Conservation (phyloP, 2,797 vertebrate species). For the Urocyon cinereoargenteus region DNA sequence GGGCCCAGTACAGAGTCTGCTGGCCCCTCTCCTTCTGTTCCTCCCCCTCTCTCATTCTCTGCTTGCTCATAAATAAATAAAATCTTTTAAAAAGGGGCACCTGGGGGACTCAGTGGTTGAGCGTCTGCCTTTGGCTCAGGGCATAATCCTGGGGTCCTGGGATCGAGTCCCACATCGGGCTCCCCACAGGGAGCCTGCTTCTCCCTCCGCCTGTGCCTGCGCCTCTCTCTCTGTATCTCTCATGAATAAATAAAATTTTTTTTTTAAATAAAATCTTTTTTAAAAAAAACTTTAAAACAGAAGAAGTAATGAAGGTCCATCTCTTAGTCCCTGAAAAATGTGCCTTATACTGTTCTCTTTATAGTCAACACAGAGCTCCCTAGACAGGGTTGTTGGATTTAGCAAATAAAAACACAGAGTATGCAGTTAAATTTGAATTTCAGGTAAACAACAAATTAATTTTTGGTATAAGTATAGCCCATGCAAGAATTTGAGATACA, state of each 20-base stretch:
- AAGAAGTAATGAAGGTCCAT: neutral
- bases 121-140: no score
- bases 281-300: no score
- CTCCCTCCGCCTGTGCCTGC: neutral
- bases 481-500: neutral
- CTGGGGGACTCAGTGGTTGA: no score
- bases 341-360: neutral
- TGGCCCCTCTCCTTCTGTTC: neutral
- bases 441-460: neutral
- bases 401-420: constrained; percentile 14
- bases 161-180: no score
- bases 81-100: no score
- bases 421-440: neutral
- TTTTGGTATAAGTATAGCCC: neutral
- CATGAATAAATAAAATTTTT: neutral
- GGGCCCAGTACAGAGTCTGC: neutral
- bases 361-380: neutral
- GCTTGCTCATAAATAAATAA: neutral
- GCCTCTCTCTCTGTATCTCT: neutral
- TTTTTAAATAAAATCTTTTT: neutral
- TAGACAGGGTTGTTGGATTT: neutral
- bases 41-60: neutral
- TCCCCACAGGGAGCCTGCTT: neutral
- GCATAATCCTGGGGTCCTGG: no score
- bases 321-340: neutral